Evolutionary conservation across 2,797 vertebrate species (phyloP).

Genomic region (Trachurus trachurus): DNA sequence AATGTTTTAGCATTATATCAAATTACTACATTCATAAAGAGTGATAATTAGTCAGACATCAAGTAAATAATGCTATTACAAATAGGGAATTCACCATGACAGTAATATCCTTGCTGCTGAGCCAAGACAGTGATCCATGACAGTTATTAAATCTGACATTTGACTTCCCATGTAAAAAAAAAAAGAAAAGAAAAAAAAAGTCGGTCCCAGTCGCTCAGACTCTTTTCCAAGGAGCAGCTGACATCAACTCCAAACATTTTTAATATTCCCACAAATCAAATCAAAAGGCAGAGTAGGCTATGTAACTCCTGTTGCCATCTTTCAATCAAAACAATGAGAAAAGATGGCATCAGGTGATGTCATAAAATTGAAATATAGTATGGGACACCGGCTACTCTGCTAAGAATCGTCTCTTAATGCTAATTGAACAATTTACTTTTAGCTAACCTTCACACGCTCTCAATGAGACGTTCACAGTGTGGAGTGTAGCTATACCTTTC

Average conservation of each 20-base stretch:
- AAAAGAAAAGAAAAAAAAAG: neutral
- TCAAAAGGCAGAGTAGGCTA: no score
- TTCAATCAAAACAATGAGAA: no score
- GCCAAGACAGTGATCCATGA: neutral
- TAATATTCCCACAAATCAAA: neutral
- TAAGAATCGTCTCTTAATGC: no score
- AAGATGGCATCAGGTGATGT: no score
- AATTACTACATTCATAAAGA: slow-evolving; percentile 4
- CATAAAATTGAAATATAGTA: no score
- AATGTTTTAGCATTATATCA: neutral
- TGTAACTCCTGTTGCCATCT: no score
- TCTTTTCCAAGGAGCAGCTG: neutral
- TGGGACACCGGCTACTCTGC: no score
- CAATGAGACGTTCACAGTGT: no score
- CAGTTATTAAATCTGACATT: neutral
- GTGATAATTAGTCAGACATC: neutral
- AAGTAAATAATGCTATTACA: slow-evolving; percentile 1
- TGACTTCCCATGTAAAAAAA: neutral
- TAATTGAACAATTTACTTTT: no score
- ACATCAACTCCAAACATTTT: neutral
- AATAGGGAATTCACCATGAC: neutral
- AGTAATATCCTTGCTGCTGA: neutral
- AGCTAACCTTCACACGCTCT: no score
- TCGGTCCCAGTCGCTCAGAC: neutral
- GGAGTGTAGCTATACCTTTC: no score